Conservation (phyloP, 1,140 invertebrate species). For the Nebria ingens region DNA sequence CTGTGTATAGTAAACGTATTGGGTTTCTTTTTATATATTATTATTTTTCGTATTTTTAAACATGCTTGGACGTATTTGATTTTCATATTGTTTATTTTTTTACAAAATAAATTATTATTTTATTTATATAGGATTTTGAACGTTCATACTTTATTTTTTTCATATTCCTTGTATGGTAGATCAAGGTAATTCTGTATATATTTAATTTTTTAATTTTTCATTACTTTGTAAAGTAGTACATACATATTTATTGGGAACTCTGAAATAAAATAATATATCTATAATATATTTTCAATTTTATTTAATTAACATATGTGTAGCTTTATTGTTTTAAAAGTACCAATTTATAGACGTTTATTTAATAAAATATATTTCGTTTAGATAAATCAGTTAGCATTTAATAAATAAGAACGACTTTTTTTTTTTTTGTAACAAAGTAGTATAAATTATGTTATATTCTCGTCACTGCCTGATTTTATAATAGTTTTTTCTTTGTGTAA, state of each 20-base stretch:
- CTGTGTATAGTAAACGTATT: constrained; percentile 11
- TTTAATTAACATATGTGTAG: no score
- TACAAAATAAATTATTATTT: background rate
- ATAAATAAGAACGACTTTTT: background rate
- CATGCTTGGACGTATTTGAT: background rate
- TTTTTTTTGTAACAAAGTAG: background rate
- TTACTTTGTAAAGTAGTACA: background rate
- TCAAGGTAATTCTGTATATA: background rate
- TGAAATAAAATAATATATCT: constrained; percentile 3
- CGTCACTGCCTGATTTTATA: constrained; percentile 5
- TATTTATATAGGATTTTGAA: background rate
- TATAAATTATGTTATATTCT: background rate
- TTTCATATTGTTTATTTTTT: constrained; percentile 1
- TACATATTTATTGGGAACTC: background rate
- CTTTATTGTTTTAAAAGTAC: no score
- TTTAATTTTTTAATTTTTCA: background rate
- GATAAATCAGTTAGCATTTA: background rate
- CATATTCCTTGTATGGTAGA: background rate
- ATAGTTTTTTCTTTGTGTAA: background rate
- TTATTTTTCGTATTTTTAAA: constrained; percentile 11
- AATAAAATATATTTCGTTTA: background rate
- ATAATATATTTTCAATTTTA: background rate
- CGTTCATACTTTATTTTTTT: background rate
- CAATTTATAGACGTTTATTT: background rate
- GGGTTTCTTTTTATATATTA: constrained; percentile 13